These are phyloP conservation scores for Erpornis zantholeuca DNA, from an alignment of 2,113 vertebrate species.

Conservation along the genomic window DNA sequence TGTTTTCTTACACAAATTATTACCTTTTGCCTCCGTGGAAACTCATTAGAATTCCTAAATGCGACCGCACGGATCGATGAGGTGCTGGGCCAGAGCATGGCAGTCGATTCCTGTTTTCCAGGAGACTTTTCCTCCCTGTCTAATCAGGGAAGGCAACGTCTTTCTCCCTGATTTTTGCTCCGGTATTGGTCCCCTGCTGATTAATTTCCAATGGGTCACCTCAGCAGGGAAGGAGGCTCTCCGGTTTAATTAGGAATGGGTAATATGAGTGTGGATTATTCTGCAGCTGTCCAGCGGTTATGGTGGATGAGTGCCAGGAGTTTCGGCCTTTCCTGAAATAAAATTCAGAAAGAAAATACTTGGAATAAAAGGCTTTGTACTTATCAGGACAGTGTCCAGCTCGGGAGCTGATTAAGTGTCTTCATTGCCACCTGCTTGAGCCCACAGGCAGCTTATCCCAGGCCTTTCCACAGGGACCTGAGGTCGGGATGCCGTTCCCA, in stretches of 20 bases:
- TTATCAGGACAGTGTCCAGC: background rate
- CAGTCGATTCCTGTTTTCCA: constrained; percentile 10
- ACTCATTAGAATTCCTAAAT: constrained; percentile 38
- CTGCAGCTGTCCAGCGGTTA: background rate
- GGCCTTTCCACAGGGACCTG: background rate
- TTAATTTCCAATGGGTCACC: constrained; percentile 29
- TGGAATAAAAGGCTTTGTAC: background rate
- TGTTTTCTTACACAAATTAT: constrained; percentile 17
- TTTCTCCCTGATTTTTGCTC: background rate
- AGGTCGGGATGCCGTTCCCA: fast-evolving
- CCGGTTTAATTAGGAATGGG: background rate
- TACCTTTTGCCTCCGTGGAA: background rate
- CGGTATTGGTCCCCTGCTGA: background rate
- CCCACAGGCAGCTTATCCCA: background rate
- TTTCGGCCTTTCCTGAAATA: background rate
- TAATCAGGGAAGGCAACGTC: background rate
- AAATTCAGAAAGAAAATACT: background rate
- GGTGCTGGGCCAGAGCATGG: background rate
- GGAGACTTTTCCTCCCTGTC: background rate
- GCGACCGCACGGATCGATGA: fast-evolving
- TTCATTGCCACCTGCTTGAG: background rate
- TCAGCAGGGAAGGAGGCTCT: background rate
- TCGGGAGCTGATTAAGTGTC: fast-evolving
- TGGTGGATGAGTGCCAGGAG: background rate
- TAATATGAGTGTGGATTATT: background rate